Conservation (phyloP, 2,888 invertebrate genomes). For the Dryomyza anilis region DNA sequence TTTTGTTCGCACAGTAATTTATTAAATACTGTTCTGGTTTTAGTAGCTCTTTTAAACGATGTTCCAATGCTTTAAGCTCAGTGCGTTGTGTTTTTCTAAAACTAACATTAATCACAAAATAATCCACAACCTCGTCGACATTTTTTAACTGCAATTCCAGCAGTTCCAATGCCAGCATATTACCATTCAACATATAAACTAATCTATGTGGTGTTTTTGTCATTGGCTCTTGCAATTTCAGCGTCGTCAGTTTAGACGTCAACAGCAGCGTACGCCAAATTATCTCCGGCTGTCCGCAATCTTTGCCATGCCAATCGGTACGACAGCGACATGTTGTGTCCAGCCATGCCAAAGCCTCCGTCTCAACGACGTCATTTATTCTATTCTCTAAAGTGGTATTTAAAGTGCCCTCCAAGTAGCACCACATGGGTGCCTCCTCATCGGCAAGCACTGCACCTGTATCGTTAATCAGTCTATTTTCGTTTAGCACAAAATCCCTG, state of each 20-base stretch:
- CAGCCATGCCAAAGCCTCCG: constrained; percentile 25
- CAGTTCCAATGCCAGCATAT: constrained; percentile 63
- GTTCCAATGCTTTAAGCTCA: constrained; percentile 53
- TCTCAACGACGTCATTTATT: constrained; percentile 3
- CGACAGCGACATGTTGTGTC: constrained; percentile 64
- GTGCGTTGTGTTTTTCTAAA: constrained; percentile 20
- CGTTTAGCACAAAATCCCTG: constrained; percentile 8
- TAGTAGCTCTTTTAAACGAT: constrained; percentile 40
- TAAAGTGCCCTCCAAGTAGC: constrained; percentile 49
- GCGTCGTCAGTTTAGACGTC: constrained; percentile 60
- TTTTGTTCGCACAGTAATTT: constrained; percentile 38
- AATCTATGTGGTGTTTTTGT: constrained; percentile 59
- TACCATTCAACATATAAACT: constrained; percentile 66
- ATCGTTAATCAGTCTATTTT: constrained; percentile 31
- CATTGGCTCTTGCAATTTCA: constrained; percentile 41
- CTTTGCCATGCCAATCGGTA: constrained; percentile 69
- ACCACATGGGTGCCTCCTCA: constrained; percentile 38
- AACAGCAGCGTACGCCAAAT: constrained; percentile 71
- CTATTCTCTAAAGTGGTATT: constrained; percentile 35
- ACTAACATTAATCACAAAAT: constrained; percentile 65
- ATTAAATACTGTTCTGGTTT: constrained; percentile 42
- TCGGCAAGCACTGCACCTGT: constrained; percentile 35
- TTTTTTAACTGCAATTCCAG: constrained; percentile 69
- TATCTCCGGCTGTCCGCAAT: constrained; percentile 72
- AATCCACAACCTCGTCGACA: constrained; percentile 67